Percentiles rank a stretch among this genome's conserved stretches.
phyloP scores from a whole-genome alignment of 23 tunicate genomes.

The Ascidia mentula region DNA sequence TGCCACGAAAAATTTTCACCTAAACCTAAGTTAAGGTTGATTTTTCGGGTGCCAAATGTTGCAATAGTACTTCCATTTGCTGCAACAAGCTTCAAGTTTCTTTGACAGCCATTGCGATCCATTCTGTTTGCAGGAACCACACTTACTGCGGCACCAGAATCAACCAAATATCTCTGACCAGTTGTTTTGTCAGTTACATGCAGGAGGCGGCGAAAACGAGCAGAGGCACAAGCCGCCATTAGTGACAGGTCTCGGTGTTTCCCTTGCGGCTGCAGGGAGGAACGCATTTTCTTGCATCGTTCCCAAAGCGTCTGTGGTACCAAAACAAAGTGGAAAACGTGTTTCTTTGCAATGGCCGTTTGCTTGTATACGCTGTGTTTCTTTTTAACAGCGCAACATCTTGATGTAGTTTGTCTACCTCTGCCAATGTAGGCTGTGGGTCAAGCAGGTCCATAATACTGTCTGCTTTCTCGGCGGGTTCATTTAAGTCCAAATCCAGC shows the following conservation, averaged over 20 bases:
- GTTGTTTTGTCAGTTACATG: neutral
- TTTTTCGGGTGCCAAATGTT: slow-evolving; percentile 20
- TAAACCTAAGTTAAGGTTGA: slow-evolving; percentile 6
- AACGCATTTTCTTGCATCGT: slow-evolving; percentile 7
- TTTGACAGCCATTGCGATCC: neutral
- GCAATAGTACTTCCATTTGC: slow-evolving; percentile 23
- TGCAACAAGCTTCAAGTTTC: neutral
- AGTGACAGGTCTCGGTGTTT: neutral
- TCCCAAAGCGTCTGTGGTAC: slow-evolving; percentile 1
- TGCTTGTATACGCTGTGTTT: neutral
- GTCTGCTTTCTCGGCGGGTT: neutral
- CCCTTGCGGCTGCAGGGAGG: neutral
- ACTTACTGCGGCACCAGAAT: slow-evolving; percentile 5
- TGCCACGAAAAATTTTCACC: slow-evolving; percentile 1
- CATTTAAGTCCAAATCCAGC: neutral
- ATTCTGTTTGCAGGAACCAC: neutral
- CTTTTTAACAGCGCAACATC: neutral
- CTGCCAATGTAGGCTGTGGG: neutral
- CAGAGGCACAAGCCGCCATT: slow-evolving; percentile 6
- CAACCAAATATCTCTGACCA: neutral
- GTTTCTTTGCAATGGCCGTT: neutral
- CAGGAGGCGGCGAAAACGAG: slow-evolving; percentile 4
- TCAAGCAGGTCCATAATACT: no score
- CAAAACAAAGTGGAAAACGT: slow-evolving; percentile 6
- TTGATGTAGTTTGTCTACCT: neutral